Base-by-base conservation (phyloP, 2,888 invertebrate species). In the Meloe dianella region DNA sequence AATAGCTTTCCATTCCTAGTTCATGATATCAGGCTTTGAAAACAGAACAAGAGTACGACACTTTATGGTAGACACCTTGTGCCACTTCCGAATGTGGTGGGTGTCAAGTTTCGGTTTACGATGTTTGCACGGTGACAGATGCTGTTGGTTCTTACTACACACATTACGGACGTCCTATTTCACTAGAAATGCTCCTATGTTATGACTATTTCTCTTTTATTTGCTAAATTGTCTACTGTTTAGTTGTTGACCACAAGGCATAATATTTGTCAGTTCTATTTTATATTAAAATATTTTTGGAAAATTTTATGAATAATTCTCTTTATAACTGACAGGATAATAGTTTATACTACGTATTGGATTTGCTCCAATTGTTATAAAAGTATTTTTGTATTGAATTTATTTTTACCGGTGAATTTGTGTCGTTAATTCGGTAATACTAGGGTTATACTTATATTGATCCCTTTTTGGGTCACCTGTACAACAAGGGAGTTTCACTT, bases 91-190 rank as follows among this genome's bases (percentile, higher is more conserved):
- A 80, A 78, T 75, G 74, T 71, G 77, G 73, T 73, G 77, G 72
- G 79, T 80, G 77, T 80, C 76, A 69, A 76, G 74, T 80, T 80
- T 79, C 80, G 74, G 74, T 80, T 80, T 81, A 80, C 80, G 80
- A 80, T 81, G 80, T 81, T 81, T 81, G 79, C 79, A 78, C 76
- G 76, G 72, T 75, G 80, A 80, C 81, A 81, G 81, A 80, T 81
- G 81, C 77, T 75, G 71, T 65, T 63, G 32, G 66, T 61, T 60
- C 64, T 61, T 63, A 61, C 67, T 47, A 38, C 20, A 54, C 20
- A 47, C 12, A 24, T 14, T 54, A 54, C 54, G 58, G 41, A 61
- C 51, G 47, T 62, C 57, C 65, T 63, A 63, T 65, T 65, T 68
- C 57, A 51, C n/a, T 57, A 47, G 41, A 27, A 61, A 47, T 20